Evolutionary conservation across 64 coral and sea anemone species (phyloP), one percentile per base, ranked within the genome.

Genomic region (Platygyra sinensis): DNA sequence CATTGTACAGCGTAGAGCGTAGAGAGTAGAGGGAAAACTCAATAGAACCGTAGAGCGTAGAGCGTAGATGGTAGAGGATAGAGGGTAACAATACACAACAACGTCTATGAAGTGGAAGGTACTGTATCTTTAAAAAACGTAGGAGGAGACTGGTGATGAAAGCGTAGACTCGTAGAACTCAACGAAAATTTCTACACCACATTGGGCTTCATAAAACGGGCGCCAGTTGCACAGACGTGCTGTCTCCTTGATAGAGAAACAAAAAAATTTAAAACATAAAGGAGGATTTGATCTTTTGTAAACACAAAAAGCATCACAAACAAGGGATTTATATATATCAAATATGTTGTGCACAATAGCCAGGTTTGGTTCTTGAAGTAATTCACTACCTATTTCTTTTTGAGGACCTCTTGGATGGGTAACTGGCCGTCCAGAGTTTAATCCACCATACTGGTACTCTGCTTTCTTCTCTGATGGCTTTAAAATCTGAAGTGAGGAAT

Each of bases 381-480:
- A 30, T 62, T 10, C 2, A 74, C 25, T 12, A 25, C 81, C 79
- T 96, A 89, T 69, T 96, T 96, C 79, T 92, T 98, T 98, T 12
- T 90, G 93, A 88, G 96, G 96, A 33, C 96, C 94, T 88, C 96
- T 88, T 28, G 96, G 96, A 52, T 94, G 96, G 9, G 96, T 98
- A 15, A 98, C 93, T 18, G 96, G 96, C 64, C 96, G 91, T 49
- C 96, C 96, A 64, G 96, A 95, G 79, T 98, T 98, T 80, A 98
- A 80, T 28, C 96, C 96, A 78, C 96, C 96, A 91, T 98, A 98
- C 32, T 95, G 96, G 79, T 98, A 98, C 59, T 98, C 95, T 30
- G 96, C 96, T 93, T 98, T 98, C 85, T 98, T 98, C 77, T 98
- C 96, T 67, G 96, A 98, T 28, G 96, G 96, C 83, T 98, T 98